These are phyloP conservation scores for Rhabdomys pumilio DNA, from an alignment of 2,797 vertebrate genomes.

Conservation along the genomic window DNA sequence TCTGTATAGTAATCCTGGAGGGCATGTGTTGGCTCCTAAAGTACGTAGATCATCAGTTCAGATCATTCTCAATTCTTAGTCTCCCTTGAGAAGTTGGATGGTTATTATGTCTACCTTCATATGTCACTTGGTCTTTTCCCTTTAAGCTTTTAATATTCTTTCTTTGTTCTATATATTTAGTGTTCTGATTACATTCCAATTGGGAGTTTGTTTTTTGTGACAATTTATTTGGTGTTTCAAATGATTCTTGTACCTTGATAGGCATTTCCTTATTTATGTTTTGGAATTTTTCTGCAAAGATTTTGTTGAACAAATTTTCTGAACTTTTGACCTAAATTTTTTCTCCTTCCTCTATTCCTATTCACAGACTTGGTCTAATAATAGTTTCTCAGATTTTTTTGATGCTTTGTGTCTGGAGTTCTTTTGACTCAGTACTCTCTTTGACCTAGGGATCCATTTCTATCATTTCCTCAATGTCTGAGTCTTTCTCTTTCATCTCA, in stretches of 20 bases:
- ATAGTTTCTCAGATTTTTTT: background rate
- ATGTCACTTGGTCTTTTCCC: background rate
- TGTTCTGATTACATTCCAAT: background rate
- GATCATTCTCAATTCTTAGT: background rate
- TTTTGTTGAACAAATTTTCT: background rate
- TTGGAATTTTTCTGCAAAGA: background rate
- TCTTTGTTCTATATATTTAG: background rate
- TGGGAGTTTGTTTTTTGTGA: background rate
- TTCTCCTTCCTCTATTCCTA: background rate
- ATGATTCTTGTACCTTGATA: background rate
- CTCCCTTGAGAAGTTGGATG: background rate
- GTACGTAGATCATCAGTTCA: background rate
- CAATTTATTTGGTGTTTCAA: background rate
- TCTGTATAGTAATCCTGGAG: background rate
- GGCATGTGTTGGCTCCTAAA: background rate
- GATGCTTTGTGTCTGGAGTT: background rate
- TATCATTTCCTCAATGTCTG: background rate
- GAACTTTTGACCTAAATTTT: background rate
- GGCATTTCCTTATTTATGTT: background rate
- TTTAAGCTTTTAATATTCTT: background rate
- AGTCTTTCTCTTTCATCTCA: background rate
- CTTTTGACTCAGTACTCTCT: background rate
- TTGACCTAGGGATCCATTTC: background rate
- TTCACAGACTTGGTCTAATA: background rate
- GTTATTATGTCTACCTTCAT: background rate